Evolutionary conservation across 2,113 vertebrate species (phyloP).

Genomic region (Bettongia penicillata): DNA sequence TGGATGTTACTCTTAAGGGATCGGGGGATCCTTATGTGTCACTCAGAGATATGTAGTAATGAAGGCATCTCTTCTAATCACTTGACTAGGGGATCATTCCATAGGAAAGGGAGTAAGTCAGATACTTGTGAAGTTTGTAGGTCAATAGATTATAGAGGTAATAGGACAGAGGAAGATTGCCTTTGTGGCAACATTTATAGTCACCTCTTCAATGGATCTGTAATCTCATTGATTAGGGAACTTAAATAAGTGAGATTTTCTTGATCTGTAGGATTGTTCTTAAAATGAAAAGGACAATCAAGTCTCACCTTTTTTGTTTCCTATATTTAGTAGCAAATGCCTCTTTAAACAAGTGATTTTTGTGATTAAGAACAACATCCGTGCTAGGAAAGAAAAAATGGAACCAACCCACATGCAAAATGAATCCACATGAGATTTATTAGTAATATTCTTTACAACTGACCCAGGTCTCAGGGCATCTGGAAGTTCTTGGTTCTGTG

Average conservation of each 20-base stretch:
- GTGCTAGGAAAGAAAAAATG: background rate
- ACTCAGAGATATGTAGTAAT: background rate
- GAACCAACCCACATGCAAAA: background rate
- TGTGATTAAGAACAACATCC: background rate
- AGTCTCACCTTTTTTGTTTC: background rate
- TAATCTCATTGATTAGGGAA: background rate
- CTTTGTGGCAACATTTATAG: background rate
- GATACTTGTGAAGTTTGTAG: background rate
- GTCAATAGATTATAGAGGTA: background rate
- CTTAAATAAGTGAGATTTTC: background rate
- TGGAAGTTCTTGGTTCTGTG: background rate
- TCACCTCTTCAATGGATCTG: background rate
- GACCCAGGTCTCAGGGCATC: background rate
- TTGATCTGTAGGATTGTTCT: background rate
- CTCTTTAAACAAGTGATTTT: background rate
- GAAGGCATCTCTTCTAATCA: background rate
- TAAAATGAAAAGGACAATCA: background rate
- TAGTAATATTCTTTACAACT: background rate
- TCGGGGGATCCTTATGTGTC: background rate
- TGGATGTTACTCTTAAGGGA: background rate
- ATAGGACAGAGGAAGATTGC: background rate
- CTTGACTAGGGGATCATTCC: background rate
- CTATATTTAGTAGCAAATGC: background rate
- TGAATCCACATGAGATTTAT: background rate
- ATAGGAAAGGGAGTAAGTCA: background rate